Evolutionary conservation across 1,140 invertebrate species (phyloP).

Genomic region (Drosophila arizonae): DNA sequence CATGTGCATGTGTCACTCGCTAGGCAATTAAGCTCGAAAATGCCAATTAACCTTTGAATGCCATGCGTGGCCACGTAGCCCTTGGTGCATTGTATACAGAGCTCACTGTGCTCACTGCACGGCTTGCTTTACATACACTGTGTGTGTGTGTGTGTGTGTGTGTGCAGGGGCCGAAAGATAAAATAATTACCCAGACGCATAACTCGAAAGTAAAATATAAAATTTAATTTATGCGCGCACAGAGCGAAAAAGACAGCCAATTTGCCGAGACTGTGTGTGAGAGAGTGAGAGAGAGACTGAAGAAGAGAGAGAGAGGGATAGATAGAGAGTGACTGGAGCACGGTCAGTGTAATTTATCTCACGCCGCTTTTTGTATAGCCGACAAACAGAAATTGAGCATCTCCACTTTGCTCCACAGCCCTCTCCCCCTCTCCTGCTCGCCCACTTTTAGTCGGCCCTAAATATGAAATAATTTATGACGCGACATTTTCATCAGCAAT

Average conservation of each 20-base stretch:
- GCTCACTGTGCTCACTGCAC: conserved; percentile 3
- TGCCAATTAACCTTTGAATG: conserved; percentile 80
- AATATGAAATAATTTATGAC: conserved; percentile 82
- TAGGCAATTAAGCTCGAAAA: conserved; percentile 77
- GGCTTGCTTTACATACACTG: neutral
- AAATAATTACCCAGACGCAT: conserved; percentile 81
- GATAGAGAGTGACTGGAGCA: neutral
- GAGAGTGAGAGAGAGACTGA: neutral
- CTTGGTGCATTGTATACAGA: conserved; percentile 43
- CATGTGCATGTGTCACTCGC: conserved; percentile 57
- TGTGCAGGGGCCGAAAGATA: conserved; percentile 57
- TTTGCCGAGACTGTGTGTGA: too few relatives aligned
- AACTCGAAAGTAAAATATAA: conserved; percentile 78
- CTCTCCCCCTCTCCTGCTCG: conserved; percentile 5
- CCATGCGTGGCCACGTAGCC: conserved; percentile 74
- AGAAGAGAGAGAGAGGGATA: neutral
- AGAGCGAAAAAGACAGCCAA: conserved; percentile 39
- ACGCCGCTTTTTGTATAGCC: conserved; percentile 48
- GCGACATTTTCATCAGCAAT: conserved; percentile 82
- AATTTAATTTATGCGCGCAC: conserved; percentile 77
- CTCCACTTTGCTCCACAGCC: neutral
- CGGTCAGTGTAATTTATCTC: conserved; percentile 71
- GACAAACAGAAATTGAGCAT: conserved; percentile 41
- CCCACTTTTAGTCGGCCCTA: conserved; percentile 43
- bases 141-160: too few relatives aligned